A percentile compares a stretch with the other conserved stretches of the same genome.
These are phyloP conservation scores for Fabriciana adippe DNA, from an alignment of 2,888 invertebrate genomes.

Conservation along the genomic window DNA sequence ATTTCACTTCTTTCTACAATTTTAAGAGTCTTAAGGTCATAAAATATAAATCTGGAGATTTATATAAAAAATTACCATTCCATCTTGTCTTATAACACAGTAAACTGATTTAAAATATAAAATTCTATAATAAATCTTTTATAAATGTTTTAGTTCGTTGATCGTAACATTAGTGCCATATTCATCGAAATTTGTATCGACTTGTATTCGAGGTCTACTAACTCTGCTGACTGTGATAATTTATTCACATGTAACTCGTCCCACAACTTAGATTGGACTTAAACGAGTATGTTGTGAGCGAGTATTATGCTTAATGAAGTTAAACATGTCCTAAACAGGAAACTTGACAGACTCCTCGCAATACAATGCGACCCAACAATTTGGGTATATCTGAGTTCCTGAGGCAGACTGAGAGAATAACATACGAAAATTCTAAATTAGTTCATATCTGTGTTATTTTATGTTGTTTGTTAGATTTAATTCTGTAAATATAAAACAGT, in stretches of 20 bases:
- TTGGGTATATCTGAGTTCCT: constrained; percentile 28
- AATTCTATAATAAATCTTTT: too few relatives aligned
- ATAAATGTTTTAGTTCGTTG: background rate
- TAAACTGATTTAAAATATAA: too few relatives aligned
- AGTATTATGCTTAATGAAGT: constrained; percentile 80
- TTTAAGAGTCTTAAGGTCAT: background rate
- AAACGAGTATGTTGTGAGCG: constrained; percentile 78
- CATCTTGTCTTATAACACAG: too few relatives aligned
- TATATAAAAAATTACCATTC: background rate
- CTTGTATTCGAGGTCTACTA: constrained; percentile 47
- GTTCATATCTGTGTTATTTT: background rate
- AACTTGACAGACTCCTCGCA: constrained; percentile 39
- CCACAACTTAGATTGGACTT: constrained; percentile 81
- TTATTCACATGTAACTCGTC: constrained; percentile 79
- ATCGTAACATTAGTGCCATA: constrained; percentile 30
- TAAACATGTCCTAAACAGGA: constrained; percentile 72
- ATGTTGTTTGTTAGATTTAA: too few relatives aligned
- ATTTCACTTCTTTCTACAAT: background rate
- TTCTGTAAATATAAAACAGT: too few relatives aligned
- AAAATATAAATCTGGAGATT: background rate
- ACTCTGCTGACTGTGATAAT: constrained; percentile 73
- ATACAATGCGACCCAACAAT: constrained; percentile 35
- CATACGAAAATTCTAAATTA: background rate
- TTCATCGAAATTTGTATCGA: constrained; percentile 44
- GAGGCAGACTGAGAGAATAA: constrained; percentile 6